These are phyloP conservation scores for Rhagium mordax DNA, from an alignment of 2,888 invertebrate species.

Conservation along the genomic window DNA sequence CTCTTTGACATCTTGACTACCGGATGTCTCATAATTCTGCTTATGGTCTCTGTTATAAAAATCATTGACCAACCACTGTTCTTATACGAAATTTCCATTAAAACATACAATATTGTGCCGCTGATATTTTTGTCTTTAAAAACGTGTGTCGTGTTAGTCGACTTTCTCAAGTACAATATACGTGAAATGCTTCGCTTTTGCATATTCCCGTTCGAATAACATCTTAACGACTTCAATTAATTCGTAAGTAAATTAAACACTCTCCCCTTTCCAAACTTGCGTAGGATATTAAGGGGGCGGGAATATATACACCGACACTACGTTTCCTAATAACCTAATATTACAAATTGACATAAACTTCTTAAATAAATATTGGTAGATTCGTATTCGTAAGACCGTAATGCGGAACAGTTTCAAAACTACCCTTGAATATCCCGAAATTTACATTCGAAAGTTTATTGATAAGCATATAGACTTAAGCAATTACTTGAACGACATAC, in stretches of 20 bases:
- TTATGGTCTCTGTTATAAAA: no score
- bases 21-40: no score
- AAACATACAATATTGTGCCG: no score
- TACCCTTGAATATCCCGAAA: not conserved
- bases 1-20: no score
- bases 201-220: not conserved
- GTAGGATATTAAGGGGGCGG: not conserved
- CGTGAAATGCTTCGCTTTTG: not conserved
- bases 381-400: not conserved
- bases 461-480: no score
- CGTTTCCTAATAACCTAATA: constrained; percentile 15
- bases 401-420: constrained; percentile 13
- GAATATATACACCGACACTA: not conserved
- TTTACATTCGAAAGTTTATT: not conserved
- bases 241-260: constrained; percentile 19
- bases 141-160: no score
- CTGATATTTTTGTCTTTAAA: no score
- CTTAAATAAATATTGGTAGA: constrained; percentile 13
- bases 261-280: not conserved
- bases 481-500: no score
- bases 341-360: constrained; percentile 9
- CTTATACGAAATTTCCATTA: no score
- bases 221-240: constrained; percentile 13
- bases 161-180: no score
- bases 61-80: no score